Evolutionary conservation across 2,888 invertebrate genomes (phyloP), one percentile per base, ranked within the genome.

Genomic region (Allygus modestus): DNA sequence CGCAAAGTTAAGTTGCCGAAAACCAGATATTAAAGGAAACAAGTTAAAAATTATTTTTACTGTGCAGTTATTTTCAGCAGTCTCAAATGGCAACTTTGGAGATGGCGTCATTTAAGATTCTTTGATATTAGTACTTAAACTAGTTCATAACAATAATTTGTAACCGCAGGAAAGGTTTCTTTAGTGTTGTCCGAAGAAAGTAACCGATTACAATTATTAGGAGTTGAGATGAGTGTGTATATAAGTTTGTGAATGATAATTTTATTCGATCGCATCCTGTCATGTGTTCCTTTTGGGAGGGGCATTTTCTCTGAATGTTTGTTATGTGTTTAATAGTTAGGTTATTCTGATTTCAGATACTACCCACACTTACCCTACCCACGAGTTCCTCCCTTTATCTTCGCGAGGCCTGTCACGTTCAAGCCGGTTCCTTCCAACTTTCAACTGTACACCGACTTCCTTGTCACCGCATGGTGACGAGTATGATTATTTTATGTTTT

Each of bases 271-370:
- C n/a, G 12, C 46, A 17, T 17, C 17, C 12, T 17, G 15, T 54
- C 20, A 9, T 54, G 20, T 54, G 54, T 54, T 54, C 54, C 54
- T 54, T 54, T 54, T 23, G 54, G 54, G 54, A 54, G 54, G 54
- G 54, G 54, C 54, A 28, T 65, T 65, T 15, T 28, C 7, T 26
- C 12, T 9, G 23, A 12, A 28, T 65, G 28, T 65, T 65, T 65
- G 65, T 28, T 11, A 28, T 28, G 20, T 65, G 65, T 65, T 65
- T 65, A 65, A 65, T 15, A 65, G 65, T 65, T 65, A 31, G 17
- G 65, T 65, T 65, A 31, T 65, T 71, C 41, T 77, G 77, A 23
- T 77, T 77, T 43, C 77, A 77, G 77, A 28, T 46, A 77, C 37
- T 77, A 28, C 28, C 65, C 77, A 46, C 41, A 28, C 7, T 23